phyloP scores from a whole-genome alignment of 2,888 invertebrate genomes.

The Stomorhina lunata region DNA sequence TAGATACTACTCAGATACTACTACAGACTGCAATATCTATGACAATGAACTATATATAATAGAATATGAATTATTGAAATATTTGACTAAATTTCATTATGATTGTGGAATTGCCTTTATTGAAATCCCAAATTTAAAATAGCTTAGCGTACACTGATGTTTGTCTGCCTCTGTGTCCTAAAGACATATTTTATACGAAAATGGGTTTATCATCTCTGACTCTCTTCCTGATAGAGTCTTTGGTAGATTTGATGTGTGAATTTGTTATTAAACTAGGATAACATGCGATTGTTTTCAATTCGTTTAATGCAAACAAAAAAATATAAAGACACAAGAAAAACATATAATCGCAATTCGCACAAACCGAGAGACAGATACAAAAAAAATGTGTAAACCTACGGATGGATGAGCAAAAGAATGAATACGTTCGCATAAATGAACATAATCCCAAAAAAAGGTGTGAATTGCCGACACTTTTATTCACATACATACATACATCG shows the following conservation, averaged over 20 bases:
- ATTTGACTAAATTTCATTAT: too few species aligned
- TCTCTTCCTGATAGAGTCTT: slow-evolving; percentile 72
- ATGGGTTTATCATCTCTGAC: slow-evolving; percentile 63
- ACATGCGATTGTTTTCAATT: slow-evolving; percentile 75
- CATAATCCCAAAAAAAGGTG: slow-evolving; percentile 67
- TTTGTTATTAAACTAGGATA: slow-evolving; percentile 76
- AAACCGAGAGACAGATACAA: slow-evolving; percentile 26
- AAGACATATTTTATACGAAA: slow-evolving; percentile 35
- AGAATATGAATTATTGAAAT: background rate
- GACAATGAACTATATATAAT: background rate
- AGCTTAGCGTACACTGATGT: background rate
- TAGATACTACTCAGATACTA: too few species aligned
- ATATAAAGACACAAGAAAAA: background rate
- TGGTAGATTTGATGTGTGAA: slow-evolving; percentile 78
- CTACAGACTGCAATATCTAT: too few species aligned
- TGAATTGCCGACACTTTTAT: slow-evolving; percentile 67
- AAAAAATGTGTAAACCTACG: slow-evolving; percentile 33
- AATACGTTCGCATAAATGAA: slow-evolving; percentile 22
- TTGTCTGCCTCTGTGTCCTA: background rate
- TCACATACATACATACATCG: too few species aligned
- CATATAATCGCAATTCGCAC: background rate
- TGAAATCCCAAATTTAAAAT: background rate
- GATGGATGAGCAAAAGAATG: slow-evolving; percentile 36
- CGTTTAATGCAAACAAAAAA: slow-evolving; percentile 34
- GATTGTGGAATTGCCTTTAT: slow-evolving; percentile 33